phyloP scores from a whole-genome alignment of 1,140 invertebrate species.

The Tetramorium alpestre region DNA sequence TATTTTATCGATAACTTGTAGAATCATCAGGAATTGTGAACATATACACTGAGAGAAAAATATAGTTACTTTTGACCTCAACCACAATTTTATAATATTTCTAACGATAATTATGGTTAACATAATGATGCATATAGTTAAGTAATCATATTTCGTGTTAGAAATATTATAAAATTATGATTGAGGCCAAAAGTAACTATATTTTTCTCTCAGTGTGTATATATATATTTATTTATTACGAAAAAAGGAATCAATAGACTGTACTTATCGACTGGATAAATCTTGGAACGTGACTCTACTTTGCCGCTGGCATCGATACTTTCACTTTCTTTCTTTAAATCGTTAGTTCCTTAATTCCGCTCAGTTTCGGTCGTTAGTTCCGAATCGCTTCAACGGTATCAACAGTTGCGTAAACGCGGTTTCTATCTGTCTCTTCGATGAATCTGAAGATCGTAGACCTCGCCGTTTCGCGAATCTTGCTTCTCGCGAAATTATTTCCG shows the following conservation, averaged over 20 bases:
- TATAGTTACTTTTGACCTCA: no score
- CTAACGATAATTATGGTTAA: no score
- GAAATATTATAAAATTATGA: no score
- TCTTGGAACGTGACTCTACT: neutral
- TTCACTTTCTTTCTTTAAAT: slow-evolving; percentile 13
- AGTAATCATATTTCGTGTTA: no score
- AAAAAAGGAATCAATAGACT: neutral
- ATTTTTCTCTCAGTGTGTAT: no score
- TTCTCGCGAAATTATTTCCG: neutral
- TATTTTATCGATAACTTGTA: neutral
- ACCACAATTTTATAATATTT: no score
- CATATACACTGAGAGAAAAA: no score
- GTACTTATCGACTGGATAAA: neutral
- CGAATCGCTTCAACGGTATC: neutral
- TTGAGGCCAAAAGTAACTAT: no score
- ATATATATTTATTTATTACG: neutral
- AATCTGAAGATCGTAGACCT: neutral
- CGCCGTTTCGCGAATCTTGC: neutral
- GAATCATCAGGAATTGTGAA: neutral
- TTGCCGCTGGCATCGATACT: neutral
- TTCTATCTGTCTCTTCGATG: neutral
- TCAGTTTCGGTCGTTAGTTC: neutral
- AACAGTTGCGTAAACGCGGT: neutral
- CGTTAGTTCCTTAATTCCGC: neutral
- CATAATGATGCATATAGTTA: no score